Base-by-base conservation (phyloP, 2,113 vertebrate species). In the Rostratula benghalensis region DNA sequence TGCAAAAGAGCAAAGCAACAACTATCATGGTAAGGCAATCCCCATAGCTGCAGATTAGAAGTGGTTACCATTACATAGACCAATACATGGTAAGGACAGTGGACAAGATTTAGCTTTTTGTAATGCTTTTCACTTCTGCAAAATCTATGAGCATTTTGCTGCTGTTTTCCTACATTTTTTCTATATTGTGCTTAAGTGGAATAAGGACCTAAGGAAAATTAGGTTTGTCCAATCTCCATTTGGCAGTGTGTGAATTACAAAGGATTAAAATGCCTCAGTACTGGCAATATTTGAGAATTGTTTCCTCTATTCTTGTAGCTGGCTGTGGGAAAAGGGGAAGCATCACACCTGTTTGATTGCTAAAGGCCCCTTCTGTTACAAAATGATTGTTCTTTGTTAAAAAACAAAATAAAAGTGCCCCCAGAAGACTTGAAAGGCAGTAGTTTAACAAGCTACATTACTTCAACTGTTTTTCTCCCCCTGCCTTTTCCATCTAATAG, bases 401-500 rank as follows among this genome's bases (percentile, higher is more conserved):
- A 82, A 90, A 83, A 75, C 12, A 67, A 68, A 94, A 83, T 54
- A 85, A 67, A 89, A 69, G 45, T 51, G 37, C 23, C 31, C 91
- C 54, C 27, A 28, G 82, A 80, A 80, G 65, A 90, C 70, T 93
- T 18, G 13, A 74, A 94, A 88, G 53, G 75, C 45, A 21, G 83
- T 28, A 85, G 84, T 82, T 94, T 95, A 95, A 96, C 96, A 89
- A 94, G 73, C 59, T 94, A 16, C 69, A 87, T 90, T 93, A 83
- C 79, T 93, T 94, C 54, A 69, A 53, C 88, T 91, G 84, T 87
- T 97, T 96, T 95, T 83, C 86, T 87, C 54, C 68, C 67, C 64
- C 57, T 79, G 59, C 46, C 82, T 97, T 93, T 97, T 90, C 93
- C 43, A 60, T 78, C 89, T 96, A 96, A 97, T 96, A 90, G 90